Evolutionary conservation across 2,888 invertebrate species (phyloP), one percentile per base, ranked within the genome.

Genomic region (Pyrrhosoma nymphula): DNA sequence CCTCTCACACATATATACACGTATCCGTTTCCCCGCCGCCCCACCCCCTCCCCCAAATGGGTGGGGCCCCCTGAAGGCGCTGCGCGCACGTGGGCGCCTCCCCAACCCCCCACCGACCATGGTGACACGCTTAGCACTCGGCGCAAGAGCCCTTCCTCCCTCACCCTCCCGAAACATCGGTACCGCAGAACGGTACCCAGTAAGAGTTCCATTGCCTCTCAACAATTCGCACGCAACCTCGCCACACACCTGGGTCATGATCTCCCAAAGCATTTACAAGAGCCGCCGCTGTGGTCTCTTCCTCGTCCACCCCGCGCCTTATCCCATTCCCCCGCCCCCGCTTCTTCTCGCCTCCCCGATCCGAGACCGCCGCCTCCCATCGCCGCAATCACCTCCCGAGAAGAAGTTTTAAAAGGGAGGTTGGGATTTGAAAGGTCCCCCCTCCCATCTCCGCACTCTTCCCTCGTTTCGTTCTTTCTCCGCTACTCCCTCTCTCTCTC

Each of bases 1-100:
- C 47, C 47, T 8, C 69, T 18, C 69, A 69, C 23, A 26, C 69
- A 69, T 69, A 69, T 69, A 26, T 69, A 69, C 69, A 8, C 69
- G 26, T 69, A 69, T 26, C 69, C 69, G 69, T 69, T 23, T 26
- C 23, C 69, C 69, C 23, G 23, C 63, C n/a, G 20, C 18, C 63
- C 8, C 69, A 12, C 75, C 30, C 35, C 75, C 35, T 16, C 18
- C 75, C 14, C 69, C 2, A 20, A 60, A 47, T 47, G 88, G 88
- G 88, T 88, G 88, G 88, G 39, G n/a, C 55, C 89, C 89, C 56
- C 89, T 2, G 30, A 12, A 30, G 75, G 30, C 10, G 23, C 8
- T 39, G 16, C 39, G 88, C 89, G 89, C 89, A 89, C 89, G 89
- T 89, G 89, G 89, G 89, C 89, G 89, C 55, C 89, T 26, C 55